Conservation (phyloP, 2,113 vertebrate genomes). For the Mastomys coucha region DNA sequence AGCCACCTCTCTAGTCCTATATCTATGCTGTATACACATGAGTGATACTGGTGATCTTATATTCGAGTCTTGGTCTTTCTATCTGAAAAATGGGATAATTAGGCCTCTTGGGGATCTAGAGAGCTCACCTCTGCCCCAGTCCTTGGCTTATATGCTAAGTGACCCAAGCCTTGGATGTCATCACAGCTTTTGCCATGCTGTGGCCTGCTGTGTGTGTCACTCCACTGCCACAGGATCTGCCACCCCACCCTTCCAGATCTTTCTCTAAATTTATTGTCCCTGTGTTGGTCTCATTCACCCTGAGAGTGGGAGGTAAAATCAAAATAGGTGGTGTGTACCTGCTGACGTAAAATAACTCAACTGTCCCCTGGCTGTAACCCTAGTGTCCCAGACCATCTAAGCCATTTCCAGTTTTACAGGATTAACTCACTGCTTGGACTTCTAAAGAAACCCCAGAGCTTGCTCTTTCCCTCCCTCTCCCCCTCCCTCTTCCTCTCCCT, state of each 20-base stretch:
- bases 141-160: neutral
- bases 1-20: neutral
- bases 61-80: neutral
- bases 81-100: neutral
- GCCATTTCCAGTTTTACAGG: slow-evolving; percentile 61
- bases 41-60: neutral
- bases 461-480: neutral
- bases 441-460: slow-evolving; percentile 15
- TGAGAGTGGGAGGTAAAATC: slow-evolving; percentile 25
- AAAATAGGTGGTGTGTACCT: slow-evolving; percentile 66
- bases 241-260: neutral
- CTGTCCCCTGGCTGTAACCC: neutral
- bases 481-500: neutral
- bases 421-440: slow-evolving; percentile 70
- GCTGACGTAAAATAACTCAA: slow-evolving; percentile 66
- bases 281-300: slow-evolving; percentile 1
- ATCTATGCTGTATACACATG: neutral
- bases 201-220: neutral
- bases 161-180: neutral
- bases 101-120: neutral
- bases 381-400: slow-evolving; percentile 68
- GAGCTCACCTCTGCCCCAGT: neutral
- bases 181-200: neutral
- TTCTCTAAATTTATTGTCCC: slow-evolving; percentile 33
- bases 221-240: neutral